Conservation (phyloP, 2,888 invertebrate species). For the Melanargia galathea region DNA sequence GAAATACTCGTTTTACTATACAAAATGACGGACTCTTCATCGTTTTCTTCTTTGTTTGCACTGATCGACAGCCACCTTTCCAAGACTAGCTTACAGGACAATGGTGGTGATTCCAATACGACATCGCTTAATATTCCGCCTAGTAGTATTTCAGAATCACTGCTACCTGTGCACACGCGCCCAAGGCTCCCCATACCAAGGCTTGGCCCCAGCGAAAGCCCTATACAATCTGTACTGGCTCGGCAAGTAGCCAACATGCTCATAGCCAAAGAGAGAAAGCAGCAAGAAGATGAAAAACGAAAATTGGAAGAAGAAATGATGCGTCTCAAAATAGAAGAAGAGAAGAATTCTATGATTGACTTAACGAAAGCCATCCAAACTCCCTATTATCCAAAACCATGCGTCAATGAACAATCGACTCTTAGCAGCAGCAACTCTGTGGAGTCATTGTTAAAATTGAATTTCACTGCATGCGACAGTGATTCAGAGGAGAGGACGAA, state of each 20-base stretch:
- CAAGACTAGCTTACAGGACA: slow-evolving; percentile 55
- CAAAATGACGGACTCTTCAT: slow-evolving; percentile 61
- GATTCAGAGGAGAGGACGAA: slow-evolving; percentile 37
- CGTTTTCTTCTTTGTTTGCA: slow-evolving; percentile 65
- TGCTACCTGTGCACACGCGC: slow-evolving; percentile 47
- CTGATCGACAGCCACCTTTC: slow-evolving; percentile 71
- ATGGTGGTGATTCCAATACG: slow-evolving; percentile 43
- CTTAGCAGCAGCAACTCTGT: slow-evolving; percentile 57
- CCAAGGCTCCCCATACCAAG: slow-evolving; percentile 57
- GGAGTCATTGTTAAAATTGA: slow-evolving; percentile 56
- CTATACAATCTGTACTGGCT: slow-evolving; percentile 57
- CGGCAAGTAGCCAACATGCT: slow-evolving; percentile 70
- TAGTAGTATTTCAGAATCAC: slow-evolving; percentile 53
- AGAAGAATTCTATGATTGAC: slow-evolving; percentile 61
- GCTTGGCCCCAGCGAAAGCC: slow-evolving; percentile 51
- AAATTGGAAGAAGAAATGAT: slow-evolving; percentile 53
- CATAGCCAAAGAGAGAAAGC: slow-evolving; percentile 62
- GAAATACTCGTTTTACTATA: neutral
- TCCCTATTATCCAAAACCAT: slow-evolving; percentile 41
- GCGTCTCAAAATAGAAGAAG: slow-evolving; percentile 49
- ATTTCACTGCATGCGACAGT: slow-evolving; percentile 47
- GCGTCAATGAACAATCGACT: slow-evolving; percentile 37
- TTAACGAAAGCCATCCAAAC: slow-evolving; percentile 59
- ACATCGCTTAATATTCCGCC: slow-evolving; percentile 47
- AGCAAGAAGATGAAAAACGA: slow-evolving; percentile 54